Evolutionary conservation across 2,797 vertebrate genomes (phyloP).

Genomic region (Melopsittacus undulatus): DNA sequence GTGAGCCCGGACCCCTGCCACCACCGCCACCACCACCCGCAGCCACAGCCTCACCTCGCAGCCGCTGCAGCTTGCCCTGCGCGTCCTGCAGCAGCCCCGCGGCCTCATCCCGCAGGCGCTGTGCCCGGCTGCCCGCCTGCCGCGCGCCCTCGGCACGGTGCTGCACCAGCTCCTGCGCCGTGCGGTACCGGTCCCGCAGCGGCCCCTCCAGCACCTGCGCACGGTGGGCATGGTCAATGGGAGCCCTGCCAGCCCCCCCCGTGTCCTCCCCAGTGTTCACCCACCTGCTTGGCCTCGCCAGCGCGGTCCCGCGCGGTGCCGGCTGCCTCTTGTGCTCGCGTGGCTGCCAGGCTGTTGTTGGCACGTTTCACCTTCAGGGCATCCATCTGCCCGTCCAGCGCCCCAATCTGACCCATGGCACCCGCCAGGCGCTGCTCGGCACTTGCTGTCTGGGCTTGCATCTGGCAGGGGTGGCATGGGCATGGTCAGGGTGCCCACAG

Average conservation of each 20-base stretch:
- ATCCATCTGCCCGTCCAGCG: slow-evolving; percentile 83
- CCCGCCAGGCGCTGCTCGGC: slow-evolving; percentile 83
- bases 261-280: rapidly evolving
- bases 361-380: slow-evolving; percentile 90
- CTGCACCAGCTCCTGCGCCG: slow-evolving; percentile 87
- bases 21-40: rapidly evolving
- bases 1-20: rapidly evolving
- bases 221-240: not conserved
- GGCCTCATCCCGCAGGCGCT: slow-evolving; percentile 88
- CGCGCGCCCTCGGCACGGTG: slow-evolving; percentile 85
- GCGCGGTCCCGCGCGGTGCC: slow-evolving; percentile 86
- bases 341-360: slow-evolving; percentile 90
- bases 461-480: slow-evolving; percentile 65
- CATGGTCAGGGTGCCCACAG: rapidly evolving
- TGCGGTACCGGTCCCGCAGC: slow-evolving; percentile 88
- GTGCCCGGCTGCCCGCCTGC: slow-evolving; percentile 87
- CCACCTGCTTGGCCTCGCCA: slow-evolving; percentile 90
- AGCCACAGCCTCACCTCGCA: slow-evolving; percentile 80
- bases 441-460: slow-evolving; percentile 82
- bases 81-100: slow-evolving; percentile 86
- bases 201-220: slow-evolving; percentile 88
- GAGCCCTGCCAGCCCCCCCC: rapidly evolving
- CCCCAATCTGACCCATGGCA: slow-evolving; percentile 80
- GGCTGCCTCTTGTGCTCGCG: slow-evolving; percentile 90
- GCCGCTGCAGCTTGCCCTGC: slow-evolving; percentile 86